A percentile compares a stretch with the other conserved stretches of the same genome.
Evolutionary conservation across 1,140 invertebrate species (phyloP).

Genomic region (Neuroterus valhalla): DNA sequence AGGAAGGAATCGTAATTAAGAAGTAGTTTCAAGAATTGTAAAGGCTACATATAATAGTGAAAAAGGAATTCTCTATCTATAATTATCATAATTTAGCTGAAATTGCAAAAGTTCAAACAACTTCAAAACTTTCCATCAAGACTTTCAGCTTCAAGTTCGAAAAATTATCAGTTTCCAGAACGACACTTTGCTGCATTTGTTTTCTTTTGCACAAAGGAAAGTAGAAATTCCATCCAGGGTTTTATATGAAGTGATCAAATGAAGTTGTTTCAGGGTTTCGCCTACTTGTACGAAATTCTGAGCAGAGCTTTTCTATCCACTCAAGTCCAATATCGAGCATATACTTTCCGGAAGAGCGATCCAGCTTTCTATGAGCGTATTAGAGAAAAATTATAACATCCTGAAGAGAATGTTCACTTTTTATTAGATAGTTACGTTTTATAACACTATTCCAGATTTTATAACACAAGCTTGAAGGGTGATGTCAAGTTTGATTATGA

Average conservation of each 20-base stretch:
- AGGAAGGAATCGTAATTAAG: no score
- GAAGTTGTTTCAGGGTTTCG: background rate
- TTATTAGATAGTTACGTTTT: background rate
- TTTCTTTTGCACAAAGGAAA: no score
- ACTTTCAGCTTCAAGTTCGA: no score
- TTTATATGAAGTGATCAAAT: background rate
- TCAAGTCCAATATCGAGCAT: background rate
- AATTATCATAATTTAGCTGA: no score
- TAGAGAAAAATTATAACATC: constrained; percentile 10
- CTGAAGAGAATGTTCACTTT: background rate
- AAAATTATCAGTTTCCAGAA: no score
- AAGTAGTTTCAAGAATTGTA: no score
- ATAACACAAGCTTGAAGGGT: background rate
- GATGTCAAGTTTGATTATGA: background rate
- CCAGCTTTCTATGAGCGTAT: background rate
- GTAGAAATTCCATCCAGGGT: no score
- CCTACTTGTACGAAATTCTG: background rate
- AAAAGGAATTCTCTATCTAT: no score
- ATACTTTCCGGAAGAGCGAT: background rate
- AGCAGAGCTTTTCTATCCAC: background rate
- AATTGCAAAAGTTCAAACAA: no score
- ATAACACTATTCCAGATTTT: background rate
- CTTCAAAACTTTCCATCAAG: no score
- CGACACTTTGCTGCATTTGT: no score
- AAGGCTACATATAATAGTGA: no score